phyloP scores from a whole-genome alignment of 2,888 invertebrate genomes.

The Aphrophora alni region DNA sequence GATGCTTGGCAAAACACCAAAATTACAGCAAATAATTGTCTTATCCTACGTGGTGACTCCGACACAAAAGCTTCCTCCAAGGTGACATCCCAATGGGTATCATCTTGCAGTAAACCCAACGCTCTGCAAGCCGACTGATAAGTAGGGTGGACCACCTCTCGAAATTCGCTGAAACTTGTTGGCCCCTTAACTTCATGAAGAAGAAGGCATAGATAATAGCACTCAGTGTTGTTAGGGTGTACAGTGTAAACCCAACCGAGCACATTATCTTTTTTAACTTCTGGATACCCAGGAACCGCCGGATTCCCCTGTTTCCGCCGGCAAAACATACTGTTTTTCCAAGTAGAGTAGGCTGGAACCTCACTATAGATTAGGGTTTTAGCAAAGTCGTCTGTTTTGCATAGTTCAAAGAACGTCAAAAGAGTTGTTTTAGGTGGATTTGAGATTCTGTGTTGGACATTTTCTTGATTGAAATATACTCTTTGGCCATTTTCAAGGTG shows the following conservation, averaged over 20 bases:
- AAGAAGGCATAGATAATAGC: slow-evolving; percentile 49
- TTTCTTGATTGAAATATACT: background rate
- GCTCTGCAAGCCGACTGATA: slow-evolving; percentile 53
- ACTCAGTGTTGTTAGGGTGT: too few relatives aligned
- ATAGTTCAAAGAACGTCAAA: background rate
- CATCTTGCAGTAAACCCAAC: slow-evolving; percentile 50
- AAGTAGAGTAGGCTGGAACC: slow-evolving; percentile 43
- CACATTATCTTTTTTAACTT: slow-evolving; percentile 45
- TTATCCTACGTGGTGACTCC: too few relatives aligned
- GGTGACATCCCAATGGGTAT: slow-evolving; percentile 51
- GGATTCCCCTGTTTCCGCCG: background rate
- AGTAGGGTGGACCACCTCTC: slow-evolving; percentile 50
- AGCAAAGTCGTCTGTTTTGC: slow-evolving; percentile 23
- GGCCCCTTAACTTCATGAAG: slow-evolving; percentile 49
- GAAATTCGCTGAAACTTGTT: slow-evolving; percentile 52
- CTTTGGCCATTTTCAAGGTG: background rate
- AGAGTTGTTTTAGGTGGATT: background rate
- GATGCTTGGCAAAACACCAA: background rate
- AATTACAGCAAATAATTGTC: background rate
- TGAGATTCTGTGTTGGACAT: background rate
- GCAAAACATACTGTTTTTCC: slow-evolving; percentile 43
- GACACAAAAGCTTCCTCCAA: slow-evolving; percentile 27
- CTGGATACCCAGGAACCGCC: slow-evolving; percentile 13
- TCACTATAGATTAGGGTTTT: slow-evolving; percentile 43
- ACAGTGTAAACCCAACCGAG: slow-evolving; percentile 50